phyloP scores from a whole-genome alignment of 2,797 vertebrate genomes.

The Gastrophryne carolinensis region DNA sequence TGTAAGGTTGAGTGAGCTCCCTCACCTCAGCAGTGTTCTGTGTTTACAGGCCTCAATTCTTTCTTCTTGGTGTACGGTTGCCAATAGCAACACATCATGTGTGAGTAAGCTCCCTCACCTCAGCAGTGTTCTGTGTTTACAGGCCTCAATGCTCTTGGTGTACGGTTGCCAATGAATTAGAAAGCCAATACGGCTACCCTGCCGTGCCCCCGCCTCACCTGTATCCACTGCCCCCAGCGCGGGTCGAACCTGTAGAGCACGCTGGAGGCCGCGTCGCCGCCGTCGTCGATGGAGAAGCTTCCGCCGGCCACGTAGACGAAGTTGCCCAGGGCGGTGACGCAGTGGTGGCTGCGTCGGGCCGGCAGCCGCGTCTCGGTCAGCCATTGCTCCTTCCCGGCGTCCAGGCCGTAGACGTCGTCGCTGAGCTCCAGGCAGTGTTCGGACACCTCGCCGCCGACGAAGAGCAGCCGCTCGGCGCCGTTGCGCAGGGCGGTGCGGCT shows the following conservation, averaged over 20 bases:
- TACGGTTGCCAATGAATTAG: too few relatives aligned
- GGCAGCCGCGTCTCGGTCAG: constrained; percentile 85
- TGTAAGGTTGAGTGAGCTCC: too few relatives aligned
- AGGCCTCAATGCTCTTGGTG: too few relatives aligned
- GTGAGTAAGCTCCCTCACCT: too few relatives aligned
- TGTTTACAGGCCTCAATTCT: too few relatives aligned
- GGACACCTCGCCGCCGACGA: constrained; percentile 90
- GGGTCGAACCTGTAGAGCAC: constrained; percentile 94
- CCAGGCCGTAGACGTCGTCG: constrained; percentile 84
- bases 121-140: too few relatives aligned
- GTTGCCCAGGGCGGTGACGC: constrained; percentile 84
- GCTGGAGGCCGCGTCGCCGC: constrained; percentile 86
- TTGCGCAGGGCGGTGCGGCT: constrained; percentile 75
- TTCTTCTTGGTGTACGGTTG: too few relatives aligned
- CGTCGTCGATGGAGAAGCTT: constrained; percentile 88
- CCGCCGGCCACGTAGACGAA: constrained; percentile 91
- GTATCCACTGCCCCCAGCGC: constrained; percentile 89
- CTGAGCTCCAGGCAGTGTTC: constrained; percentile 89
- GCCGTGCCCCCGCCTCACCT: constrained; percentile 70
- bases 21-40: too few relatives aligned
- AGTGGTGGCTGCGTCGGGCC: constrained; percentile 86
- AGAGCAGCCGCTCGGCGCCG: constrained; percentile 78
- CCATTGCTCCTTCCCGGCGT: constrained; percentile 78
- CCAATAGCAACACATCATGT: too few relatives aligned
- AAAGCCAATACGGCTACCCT: too few relatives aligned